Evolutionary conservation across 2,113 vertebrate species (phyloP).

Genomic region (Amazona guildingii): DNA sequence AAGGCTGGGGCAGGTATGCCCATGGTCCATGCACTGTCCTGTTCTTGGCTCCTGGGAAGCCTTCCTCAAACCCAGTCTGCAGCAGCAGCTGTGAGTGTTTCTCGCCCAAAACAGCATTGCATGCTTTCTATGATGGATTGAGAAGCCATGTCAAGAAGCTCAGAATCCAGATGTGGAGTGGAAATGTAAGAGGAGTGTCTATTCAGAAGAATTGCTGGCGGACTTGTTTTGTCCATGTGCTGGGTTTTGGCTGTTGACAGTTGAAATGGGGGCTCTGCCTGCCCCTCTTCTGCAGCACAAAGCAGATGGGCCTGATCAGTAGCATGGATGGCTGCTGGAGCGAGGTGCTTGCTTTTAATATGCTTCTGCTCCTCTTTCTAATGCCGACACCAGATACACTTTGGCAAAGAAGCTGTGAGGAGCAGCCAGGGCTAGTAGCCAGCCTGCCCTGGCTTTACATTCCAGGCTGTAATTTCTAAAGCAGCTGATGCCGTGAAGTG

Average conservation of each 20-base stretch:
- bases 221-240: background rate
- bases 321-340: background rate
- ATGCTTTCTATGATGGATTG: rapidly evolving
- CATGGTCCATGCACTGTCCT: rapidly evolving
- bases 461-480: constrained; percentile 51
- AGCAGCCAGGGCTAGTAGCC: constrained; percentile 40
- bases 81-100: background rate
- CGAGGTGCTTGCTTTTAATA: background rate
- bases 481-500: background rate
- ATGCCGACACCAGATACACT: background rate
- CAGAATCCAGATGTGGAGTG: background rate
- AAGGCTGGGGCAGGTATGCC: rapidly evolving
- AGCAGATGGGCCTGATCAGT: background rate
- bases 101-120: background rate
- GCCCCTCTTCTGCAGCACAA: background rate
- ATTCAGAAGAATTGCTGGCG: background rate
- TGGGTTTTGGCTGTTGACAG: background rate
- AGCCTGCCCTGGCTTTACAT: constrained; percentile 17
- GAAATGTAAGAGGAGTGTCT: background rate
- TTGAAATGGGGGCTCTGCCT: background rate
- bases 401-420: background rate
- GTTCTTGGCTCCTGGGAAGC: background rate
- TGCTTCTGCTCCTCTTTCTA: background rate
- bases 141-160: background rate
- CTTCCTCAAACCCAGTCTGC: background rate